Base-by-base conservation (phyloP, 2,888 invertebrate genomes). In the Eupithecia vulgata region DNA sequence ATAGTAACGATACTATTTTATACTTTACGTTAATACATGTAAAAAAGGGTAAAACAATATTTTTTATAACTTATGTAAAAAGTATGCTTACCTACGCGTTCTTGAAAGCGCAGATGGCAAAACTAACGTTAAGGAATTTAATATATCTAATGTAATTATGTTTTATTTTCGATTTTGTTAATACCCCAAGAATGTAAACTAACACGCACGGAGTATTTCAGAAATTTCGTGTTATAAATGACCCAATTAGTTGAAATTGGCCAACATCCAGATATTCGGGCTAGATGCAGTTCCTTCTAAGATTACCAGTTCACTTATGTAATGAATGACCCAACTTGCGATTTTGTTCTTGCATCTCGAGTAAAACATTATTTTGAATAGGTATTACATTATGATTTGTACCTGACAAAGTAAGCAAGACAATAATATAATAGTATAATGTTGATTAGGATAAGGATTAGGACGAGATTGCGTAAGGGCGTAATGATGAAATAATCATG, bases 231-330 rank as follows among this genome's bases (percentile, higher is more conserved):
- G 83, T 86, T 86, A 87, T 87, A 88, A 88, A 88, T 87, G 88
- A 87, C 88, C 89, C 82, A 88, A 89, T 90, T 91, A 89, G 81
- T 87, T 78, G 76, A 84, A 86, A 81, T 88, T 92, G 92, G 92
- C 88, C 59, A 71, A 74, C 75, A 81, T 91, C 91, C 92, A 92
- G 82, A 80, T 67, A 71, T 78, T 78, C 79, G 79, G 76, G 82
- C 83, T 84, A 80, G 80, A 83, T 87, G 86, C 86, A 89, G 85
- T 86, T 86, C 83, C 84, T 78, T 52, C 85, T 84, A 83, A 87
- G 86, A 84, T 71, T 82, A 81, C 74, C 68, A 80, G 79, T 82
- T 83, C 81, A 82, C 81, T 81, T 82, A 78, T 79, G 78, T 81
- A 80, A 78, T 25, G 21, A 57, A 25, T 57, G 52, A 48, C 21